Evolutionary conservation across 1,140 invertebrate genomes (phyloP).

Genomic region (Rhyacophila brunnea): DNA sequence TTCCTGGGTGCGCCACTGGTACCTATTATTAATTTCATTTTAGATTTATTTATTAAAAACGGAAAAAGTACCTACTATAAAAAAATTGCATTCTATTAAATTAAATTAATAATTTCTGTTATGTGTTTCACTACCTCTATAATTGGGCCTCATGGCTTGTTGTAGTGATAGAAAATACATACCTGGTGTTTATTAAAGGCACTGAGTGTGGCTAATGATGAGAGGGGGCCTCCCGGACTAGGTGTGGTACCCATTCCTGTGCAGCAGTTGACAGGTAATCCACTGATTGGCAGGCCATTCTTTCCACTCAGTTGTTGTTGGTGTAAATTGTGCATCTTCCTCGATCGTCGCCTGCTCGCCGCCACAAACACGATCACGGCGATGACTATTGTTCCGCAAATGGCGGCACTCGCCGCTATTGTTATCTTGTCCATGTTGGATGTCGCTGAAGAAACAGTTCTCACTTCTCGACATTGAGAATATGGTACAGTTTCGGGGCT

Average conservation of each 20-base stretch:
- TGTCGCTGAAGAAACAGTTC: slow-evolving; percentile 74
- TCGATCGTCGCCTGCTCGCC: slow-evolving; percentile 71
- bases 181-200: slow-evolving; percentile 78
- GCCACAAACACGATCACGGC: slow-evolving; percentile 85
- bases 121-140: too few species aligned
- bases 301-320: slow-evolving; percentile 64
- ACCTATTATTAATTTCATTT: too few species aligned
- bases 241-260: slow-evolving; percentile 67
- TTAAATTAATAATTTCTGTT: too few species aligned
- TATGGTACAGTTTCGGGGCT: slow-evolving; percentile 83
- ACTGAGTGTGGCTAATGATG: slow-evolving; percentile 76
- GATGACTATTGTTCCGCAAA: slow-evolving; percentile 87
- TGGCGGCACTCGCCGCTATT: slow-evolving; percentile 88
- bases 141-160: too few species aligned
- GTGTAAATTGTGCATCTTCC: slow-evolving; percentile 73
- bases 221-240: slow-evolving; percentile 72
- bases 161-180: too few species aligned
- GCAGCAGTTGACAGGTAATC: slow-evolving; percentile 73
- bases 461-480: slow-evolving; percentile 84
- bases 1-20: too few species aligned
- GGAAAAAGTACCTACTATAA: too few species aligned
- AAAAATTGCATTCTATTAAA: too few species aligned
- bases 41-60: too few species aligned
- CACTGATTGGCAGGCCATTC: slow-evolving; percentile 64
- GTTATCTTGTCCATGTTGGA: slow-evolving; percentile 94